These are phyloP conservation scores for Myripristis jacobus DNA, from an alignment of 2,797 vertebrate species.

Conservation along the genomic window DNA sequence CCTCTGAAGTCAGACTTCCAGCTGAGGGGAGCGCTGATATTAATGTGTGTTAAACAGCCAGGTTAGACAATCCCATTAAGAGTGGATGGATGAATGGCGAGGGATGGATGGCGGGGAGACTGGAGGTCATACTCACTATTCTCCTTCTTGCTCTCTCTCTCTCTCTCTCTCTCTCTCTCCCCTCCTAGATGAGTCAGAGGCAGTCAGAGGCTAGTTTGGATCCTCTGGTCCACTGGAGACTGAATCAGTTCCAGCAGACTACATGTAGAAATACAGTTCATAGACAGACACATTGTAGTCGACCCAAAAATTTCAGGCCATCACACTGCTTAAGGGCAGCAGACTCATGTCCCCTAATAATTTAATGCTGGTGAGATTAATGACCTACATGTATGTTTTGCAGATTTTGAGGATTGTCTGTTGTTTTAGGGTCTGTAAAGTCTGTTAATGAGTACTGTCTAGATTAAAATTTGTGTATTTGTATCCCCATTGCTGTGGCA, in stretches of 20 bases:
- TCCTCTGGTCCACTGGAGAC: conserved; percentile 60
- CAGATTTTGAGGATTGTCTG: neutral
- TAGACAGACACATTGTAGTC: conserved; percentile 6
- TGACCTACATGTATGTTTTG: too few relatives aligned
- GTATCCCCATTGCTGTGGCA: too few relatives aligned
- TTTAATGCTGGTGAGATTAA: neutral
- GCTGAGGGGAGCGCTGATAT: conserved; percentile 70
- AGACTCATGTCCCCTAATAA: neutral
- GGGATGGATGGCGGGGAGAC: conserved; percentile 58
- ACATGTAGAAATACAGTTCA: conserved; percentile 19
- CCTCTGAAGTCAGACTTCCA: conserved; percentile 61
- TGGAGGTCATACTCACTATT: conserved; percentile 55
- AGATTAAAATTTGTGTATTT: too few relatives aligned
- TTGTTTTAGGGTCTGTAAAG: conserved; percentile 3
- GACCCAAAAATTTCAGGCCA: neutral
- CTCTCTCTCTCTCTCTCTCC: neutral
- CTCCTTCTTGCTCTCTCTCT: conserved; percentile 27
- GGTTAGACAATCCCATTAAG: conserved; percentile 73
- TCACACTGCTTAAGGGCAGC: neutral
- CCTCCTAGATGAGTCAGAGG: conserved; percentile 57
- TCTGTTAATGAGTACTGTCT: too few relatives aligned
- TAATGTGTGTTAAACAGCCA: conserved; percentile 77
- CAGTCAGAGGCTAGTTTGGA: conserved; percentile 48
- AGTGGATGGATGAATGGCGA: conserved; percentile 65
- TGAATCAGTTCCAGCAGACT: conserved; percentile 49